Conservation (phyloP, 2,797 vertebrate species). For the Echiichthys vipera region DNA sequence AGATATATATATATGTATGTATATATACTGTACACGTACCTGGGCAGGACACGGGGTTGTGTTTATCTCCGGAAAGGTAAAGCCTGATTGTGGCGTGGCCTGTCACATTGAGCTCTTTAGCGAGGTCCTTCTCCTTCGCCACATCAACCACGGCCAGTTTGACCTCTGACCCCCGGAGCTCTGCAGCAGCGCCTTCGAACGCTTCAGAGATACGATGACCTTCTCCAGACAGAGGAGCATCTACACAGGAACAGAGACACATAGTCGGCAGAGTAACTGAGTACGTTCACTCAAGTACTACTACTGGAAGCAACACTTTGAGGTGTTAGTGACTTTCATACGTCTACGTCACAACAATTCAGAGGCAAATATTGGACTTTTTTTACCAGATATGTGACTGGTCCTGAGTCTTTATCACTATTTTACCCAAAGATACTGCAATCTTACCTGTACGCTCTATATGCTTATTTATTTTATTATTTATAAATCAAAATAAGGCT, state of each 20-base stretch:
- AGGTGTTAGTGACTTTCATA: not conserved
- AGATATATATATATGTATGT: not conserved
- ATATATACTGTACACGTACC: conserved; percentile 75
- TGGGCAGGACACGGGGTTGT: conserved; percentile 86
- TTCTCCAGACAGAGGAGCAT: conserved; percentile 81
- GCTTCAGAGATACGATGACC: conserved; percentile 83
- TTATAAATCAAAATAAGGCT: too few relatives aligned
- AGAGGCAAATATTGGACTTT: not conserved
- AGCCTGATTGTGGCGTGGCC: conserved; percentile 85
- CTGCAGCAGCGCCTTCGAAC: conserved; percentile 84
- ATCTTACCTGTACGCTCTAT: too few relatives aligned
- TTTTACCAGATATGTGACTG: too few relatives aligned
- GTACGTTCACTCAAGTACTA: not conserved
- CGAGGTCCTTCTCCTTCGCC: conserved; percentile 86
- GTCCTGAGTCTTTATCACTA: too few relatives aligned
- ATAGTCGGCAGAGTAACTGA: not conserved
- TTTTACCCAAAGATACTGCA: too few relatives aligned
- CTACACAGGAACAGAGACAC: conserved; percentile 60
- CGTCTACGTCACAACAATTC: not conserved
- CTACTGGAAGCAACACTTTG: not conserved
- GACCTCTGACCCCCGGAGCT: conserved; percentile 86
- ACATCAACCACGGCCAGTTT: conserved; percentile 88
- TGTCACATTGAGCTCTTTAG: conserved; percentile 83
- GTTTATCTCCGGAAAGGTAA: conserved; percentile 88
- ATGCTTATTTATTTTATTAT: too few relatives aligned